phyloP scores from a whole-genome alignment of 1,140 invertebrate genomes.

The Anoplophora glabripennis region DNA sequence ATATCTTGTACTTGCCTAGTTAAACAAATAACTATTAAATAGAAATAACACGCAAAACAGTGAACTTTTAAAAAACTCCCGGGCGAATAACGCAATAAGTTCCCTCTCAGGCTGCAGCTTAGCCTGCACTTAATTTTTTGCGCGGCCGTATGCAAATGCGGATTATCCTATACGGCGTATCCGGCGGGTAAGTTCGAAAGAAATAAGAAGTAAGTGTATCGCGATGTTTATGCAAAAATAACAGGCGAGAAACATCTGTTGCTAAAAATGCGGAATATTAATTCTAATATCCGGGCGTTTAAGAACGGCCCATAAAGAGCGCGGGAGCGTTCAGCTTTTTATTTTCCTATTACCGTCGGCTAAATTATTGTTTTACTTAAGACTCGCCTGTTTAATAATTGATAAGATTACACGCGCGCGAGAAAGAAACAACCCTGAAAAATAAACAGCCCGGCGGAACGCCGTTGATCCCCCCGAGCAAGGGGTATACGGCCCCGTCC shows the following conservation, averaged over 20 bases:
- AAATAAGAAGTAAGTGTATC: constrained; percentile 1
- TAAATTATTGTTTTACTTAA: constrained; percentile 45
- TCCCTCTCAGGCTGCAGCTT: not conserved
- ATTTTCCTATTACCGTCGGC: constrained; percentile 40
- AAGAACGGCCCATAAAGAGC: constrained; percentile 33
- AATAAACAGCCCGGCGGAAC: not conserved
- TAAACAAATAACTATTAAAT: too few species aligned
- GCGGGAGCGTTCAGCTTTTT: constrained; percentile 30
- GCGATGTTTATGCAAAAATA: constrained; percentile 36
- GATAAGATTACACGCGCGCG: constrained; percentile 35
- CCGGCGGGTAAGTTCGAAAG: not conserved
- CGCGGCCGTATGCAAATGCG: not conserved
- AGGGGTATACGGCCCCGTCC: too few species aligned
- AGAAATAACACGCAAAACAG: not conserved
- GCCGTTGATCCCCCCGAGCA: too few species aligned
- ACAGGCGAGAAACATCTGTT: constrained; percentile 39
- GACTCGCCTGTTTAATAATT: constrained; percentile 42
- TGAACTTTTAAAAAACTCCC: not conserved
- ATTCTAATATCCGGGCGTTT: constrained; percentile 36
- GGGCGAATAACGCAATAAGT: not conserved
- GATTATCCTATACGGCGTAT: not conserved
- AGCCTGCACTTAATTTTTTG: not conserved
- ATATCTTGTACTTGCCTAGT: too few species aligned
- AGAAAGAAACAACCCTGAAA: not conserved
- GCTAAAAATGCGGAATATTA: constrained; percentile 41